Conservation (phyloP, 2,888 invertebrate genomes). For the Aradus depressus region DNA sequence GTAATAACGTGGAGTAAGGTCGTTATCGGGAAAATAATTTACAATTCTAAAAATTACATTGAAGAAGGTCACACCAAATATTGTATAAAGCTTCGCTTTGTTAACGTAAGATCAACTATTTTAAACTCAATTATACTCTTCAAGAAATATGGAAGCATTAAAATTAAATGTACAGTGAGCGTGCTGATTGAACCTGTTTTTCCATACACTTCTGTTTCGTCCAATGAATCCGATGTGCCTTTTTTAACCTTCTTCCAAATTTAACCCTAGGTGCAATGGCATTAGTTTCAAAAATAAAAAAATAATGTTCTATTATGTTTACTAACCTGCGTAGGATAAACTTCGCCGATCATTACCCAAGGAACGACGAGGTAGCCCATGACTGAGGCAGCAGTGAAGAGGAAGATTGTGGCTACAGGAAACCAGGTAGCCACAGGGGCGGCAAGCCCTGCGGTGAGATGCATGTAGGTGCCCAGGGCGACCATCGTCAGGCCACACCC, state of each 20-base stretch:
- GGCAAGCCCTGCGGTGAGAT: conserved; percentile 44
- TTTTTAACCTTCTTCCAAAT: background rate
- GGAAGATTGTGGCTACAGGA: conserved; percentile 48
- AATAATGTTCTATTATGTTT: background rate
- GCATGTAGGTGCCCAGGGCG: conserved; percentile 48
- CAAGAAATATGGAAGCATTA: no score
- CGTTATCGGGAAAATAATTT: no score
- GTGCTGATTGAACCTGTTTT: no score
- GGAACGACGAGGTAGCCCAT: conserved; percentile 56
- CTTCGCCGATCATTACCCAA: conserved; percentile 65
- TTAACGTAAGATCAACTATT: no score
- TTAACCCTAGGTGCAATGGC: conserved; percentile 4
- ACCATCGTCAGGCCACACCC: conserved; percentile 56
- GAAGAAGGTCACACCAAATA: no score
- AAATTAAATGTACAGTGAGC: no score
- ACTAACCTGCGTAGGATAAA: conserved; percentile 51
- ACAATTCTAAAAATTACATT: no score
- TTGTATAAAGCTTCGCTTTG: no score
- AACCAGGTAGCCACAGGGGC: conserved; percentile 44
- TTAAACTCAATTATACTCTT: no score
- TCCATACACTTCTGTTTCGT: no score
- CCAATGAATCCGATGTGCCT: background rate
- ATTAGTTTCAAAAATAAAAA: background rate
- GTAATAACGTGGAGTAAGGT: no score
- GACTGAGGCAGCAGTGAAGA: conserved; percentile 51